Percentiles rank a stretch among this genome's conserved stretches.
These are phyloP conservation scores for Scaptomyza flava DNA, from an alignment of 2,888 invertebrate species.

Conservation along the genomic window DNA sequence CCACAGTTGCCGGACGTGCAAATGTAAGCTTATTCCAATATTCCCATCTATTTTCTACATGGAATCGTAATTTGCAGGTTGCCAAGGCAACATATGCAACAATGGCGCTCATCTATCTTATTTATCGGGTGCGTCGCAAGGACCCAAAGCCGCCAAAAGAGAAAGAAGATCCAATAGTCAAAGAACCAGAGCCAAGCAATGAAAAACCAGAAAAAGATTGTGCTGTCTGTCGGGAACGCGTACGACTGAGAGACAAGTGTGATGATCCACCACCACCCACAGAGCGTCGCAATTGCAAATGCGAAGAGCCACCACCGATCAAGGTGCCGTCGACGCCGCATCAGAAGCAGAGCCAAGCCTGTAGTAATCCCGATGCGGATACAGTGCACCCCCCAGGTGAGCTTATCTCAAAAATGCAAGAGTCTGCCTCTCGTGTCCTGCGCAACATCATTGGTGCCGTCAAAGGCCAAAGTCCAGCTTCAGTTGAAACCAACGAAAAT, in stretches of 20 bases:
- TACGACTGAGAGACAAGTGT: conserved; percentile 3
- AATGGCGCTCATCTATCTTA: conserved; percentile 65
- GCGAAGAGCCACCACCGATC: conserved; percentile 39
- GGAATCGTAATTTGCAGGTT: conserved; percentile 42
- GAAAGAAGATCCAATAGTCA: not conserved
- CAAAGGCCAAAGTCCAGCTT: conserved; percentile 16
- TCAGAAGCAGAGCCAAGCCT: not conserved
- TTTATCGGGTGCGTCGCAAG: conserved; percentile 58
- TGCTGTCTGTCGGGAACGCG: conserved; percentile 52
- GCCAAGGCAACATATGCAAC: conserved; percentile 76
- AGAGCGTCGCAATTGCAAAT: conserved; percentile 51
- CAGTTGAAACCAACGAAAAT: not conserved
- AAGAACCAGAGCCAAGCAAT: not conserved
- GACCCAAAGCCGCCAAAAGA: conserved; percentile 7
- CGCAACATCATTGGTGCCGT: conserved; percentile 48
- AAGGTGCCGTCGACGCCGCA: not conserved
- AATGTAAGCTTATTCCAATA: conserved; percentile 40
- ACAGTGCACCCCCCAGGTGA: conserved; percentile 46
- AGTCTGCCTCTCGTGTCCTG: conserved; percentile 54
- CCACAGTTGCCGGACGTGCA: conserved; percentile 48
- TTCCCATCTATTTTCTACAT: not conserved
- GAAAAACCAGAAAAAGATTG: conserved; percentile 45
- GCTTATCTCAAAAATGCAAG: conserved; percentile 49
- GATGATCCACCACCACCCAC: conserved; percentile 32
- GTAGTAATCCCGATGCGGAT: conserved; percentile 15